A percentile compares a stretch with the other conserved stretches of the same genome.
These are phyloP conservation scores for Formica selysi DNA, from an alignment of 1,140 invertebrate genomes.

Conservation along the genomic window DNA sequence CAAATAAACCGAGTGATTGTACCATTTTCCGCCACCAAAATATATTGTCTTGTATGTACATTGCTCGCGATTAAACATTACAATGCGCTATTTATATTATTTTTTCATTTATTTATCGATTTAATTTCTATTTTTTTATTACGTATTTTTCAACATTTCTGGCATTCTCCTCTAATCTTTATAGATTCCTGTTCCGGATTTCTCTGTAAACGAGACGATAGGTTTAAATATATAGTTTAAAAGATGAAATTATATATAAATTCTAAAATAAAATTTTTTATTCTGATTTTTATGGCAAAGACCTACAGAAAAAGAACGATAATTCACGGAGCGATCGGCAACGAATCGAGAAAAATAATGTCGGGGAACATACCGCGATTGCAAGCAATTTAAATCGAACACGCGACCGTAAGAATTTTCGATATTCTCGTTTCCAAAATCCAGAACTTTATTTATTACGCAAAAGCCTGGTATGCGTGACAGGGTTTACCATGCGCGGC, in stretches of 20 bases:
- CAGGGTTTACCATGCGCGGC: background rate
- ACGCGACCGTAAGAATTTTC: constrained; percentile 23
- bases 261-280: background rate
- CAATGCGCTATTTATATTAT: background rate
- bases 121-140: background rate
- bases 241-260: no score
- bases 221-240: background rate
- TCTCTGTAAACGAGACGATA: no score
- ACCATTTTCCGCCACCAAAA: background rate
- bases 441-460: constrained; percentile 57
- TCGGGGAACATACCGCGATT: background rate
- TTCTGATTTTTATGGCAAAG: background rate
- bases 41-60: background rate
- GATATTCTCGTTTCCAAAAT: constrained; percentile 41
- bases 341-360: background rate
- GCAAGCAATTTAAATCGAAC: constrained; percentile 1
- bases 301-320: background rate
- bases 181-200: background rate
- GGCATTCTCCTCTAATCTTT: background rate
- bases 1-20: background rate
- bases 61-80: background rate
- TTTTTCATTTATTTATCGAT: background rate
- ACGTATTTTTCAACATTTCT: background rate
- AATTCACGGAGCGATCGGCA: background rate
- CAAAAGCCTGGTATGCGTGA: background rate